Base-by-base conservation (phyloP, 2,797 vertebrate species). In the Mallotus villosus region DNA sequence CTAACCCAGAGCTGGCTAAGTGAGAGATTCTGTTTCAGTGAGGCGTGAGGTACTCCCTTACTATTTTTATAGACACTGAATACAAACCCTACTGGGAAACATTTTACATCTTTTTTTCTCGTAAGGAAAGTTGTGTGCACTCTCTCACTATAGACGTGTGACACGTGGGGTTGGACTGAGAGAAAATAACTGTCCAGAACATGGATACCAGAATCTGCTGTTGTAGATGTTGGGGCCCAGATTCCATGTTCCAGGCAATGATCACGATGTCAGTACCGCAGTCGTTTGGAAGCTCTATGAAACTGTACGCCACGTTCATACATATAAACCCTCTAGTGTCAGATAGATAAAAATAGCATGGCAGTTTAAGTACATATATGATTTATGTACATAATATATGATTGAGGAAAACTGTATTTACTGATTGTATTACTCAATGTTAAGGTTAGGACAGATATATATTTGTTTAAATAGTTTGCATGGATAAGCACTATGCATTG, bases 61-160 rank as follows among this genome's bases (percentile, higher is more conserved):
- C 78, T 83, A 74, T 87, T 87, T 87, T 86, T 79, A 85, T 70
- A 86, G 85, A 87, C 76, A 76, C 32, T 55, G 73, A 78, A 72
- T 88, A 81, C 81, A 73, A 74, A 82, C 73, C 78, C 78, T 81
- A 78, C 79, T 67, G 51, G 58, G 81, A 72, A 64, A 69, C 7
- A 12, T 24, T 57, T 21, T 12, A 2, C 46, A 63, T 21, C 4
- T 64, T 34, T 67, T 34, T 67, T 63, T 67, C 0, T 2, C 12
- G 53, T n/a, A 16, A 16, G 76, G 34, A 81, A 81, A 72, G 66
- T 78, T 73, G 61, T 46, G 63, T 64, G 62, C 74, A 81, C 78
- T 68, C 72, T 3, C 32, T 55, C 75, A 78, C 72, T 84, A 71
- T 84, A 71, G 76, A 84, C 80, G 73, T 78, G 58, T 65, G 83